Evolutionary conservation across 2,888 invertebrate genomes (phyloP).

Genomic region (Mesoligia furuncula): DNA sequence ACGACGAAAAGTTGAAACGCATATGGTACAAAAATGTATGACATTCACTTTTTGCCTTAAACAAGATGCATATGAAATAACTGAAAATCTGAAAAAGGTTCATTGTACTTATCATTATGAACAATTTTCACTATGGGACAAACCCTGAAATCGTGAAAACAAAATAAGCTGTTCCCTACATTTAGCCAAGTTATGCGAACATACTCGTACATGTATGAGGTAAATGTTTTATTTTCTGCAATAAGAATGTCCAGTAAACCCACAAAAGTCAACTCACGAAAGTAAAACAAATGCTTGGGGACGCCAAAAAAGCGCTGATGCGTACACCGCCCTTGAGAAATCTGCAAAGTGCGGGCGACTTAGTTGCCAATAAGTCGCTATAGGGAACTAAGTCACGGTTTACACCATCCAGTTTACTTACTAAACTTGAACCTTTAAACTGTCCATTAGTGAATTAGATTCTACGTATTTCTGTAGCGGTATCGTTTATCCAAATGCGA

Average conservation of each 20-base stretch:
- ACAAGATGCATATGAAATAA: not conserved
- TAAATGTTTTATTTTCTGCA: no score
- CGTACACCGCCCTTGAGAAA: not conserved
- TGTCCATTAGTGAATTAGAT: constrained; percentile 40
- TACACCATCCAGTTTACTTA: constrained; percentile 14
- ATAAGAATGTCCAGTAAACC: no score
- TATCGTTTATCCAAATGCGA: not conserved
- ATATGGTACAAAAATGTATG: not conserved
- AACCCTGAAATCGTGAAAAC: no score
- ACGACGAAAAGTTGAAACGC: not conserved
- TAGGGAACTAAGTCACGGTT: constrained; percentile 31
- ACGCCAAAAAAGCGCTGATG: not conserved
- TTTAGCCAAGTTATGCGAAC: not conserved
- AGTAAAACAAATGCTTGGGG: not conserved
- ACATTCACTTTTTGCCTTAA: not conserved
- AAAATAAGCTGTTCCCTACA: not conserved
- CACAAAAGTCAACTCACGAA: not conserved
- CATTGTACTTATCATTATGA: not conserved
- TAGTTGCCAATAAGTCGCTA: constrained; percentile 16
- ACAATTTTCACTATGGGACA: not conserved
- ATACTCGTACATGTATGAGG: not conserved
- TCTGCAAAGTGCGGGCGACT: not conserved
- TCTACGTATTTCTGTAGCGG: constrained; percentile 11
- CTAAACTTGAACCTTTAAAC: constrained; percentile 24
- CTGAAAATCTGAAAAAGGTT: not conserved